These are phyloP conservation scores for Peromyscus leucopus DNA, from an alignment of 2,113 vertebrate species.

Conservation along the genomic window DNA sequence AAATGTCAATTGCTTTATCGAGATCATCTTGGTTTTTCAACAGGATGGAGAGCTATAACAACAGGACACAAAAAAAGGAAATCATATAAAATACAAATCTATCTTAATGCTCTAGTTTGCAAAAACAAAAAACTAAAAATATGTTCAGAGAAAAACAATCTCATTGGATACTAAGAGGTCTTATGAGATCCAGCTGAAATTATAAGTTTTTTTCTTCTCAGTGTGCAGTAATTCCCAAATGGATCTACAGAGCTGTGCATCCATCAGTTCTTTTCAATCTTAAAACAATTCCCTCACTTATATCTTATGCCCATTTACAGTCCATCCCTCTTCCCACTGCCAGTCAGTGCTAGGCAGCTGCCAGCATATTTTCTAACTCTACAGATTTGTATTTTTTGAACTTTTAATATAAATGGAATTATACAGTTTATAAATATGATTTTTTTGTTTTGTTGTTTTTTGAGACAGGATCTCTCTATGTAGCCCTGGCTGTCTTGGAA, in stretches of 20 bases:
- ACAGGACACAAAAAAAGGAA: conserved; percentile 57
- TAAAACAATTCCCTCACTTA: background rate
- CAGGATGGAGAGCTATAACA: conserved; percentile 94
- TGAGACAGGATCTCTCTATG: background rate
- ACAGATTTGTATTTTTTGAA: background rate
- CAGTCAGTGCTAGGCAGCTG: background rate
- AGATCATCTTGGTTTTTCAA: conserved; percentile 95
- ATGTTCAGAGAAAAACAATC: conserved; percentile 35
- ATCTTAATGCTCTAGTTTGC: conserved; percentile 43
- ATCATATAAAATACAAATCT: conserved; percentile 52
- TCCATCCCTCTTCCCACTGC: background rate
- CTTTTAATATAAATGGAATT: background rate
- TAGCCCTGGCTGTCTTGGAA: background rate
- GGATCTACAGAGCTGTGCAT: conserved; percentile 30
- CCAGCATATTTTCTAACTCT: background rate
- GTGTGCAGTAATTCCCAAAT: background rate
- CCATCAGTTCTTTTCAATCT: background rate
- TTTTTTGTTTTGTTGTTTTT: background rate
- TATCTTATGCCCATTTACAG: background rate
- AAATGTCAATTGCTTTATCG: conserved; percentile 95
- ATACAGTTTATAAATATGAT: conserved; percentile 32
- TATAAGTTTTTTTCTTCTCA: background rate
- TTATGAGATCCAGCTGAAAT: conserved; percentile 55
- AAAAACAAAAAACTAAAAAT: conserved; percentile 56
- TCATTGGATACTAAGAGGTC: background rate